Conservation (phyloP, 2,113 vertebrate genomes). For the Phrynosoma platyrhinos region DNA sequence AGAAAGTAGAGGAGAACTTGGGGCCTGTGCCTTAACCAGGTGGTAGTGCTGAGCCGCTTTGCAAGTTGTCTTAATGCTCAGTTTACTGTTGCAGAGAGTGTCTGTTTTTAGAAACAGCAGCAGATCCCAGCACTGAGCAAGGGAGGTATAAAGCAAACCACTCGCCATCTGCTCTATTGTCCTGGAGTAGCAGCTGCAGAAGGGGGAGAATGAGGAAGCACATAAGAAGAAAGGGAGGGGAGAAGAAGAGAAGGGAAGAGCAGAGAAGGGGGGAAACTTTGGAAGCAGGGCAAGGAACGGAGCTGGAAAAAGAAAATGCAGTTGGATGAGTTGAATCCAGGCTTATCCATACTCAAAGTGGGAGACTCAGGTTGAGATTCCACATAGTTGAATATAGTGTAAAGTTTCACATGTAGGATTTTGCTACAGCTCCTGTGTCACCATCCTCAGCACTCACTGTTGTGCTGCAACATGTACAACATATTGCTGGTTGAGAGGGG, state of each 20-base stretch:
- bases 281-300: background rate
- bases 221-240: slow-evolving; percentile 50
- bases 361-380: no score
- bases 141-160: slow-evolving; percentile 72
- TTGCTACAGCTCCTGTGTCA: no score
- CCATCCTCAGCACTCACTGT: no score
- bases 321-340: background rate
- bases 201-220: slow-evolving; percentile 31
- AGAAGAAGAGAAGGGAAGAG: background rate
- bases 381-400: no score
- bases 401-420: no score
- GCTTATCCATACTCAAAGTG: background rate
- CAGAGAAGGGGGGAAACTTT: background rate
- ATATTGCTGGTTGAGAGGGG: no score
- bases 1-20: background rate
- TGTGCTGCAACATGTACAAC: no score
- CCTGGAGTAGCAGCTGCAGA: slow-evolving; percentile 70
- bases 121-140: slow-evolving; percentile 70
- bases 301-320: background rate
- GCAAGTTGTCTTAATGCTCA: slow-evolving; percentile 36
- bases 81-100: slow-evolving; percentile 45
- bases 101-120: slow-evolving; percentile 75
- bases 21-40: background rate
- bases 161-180: slow-evolving; percentile 80
- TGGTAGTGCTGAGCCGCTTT: background rate